Percentiles rank a stretch among this genome's conserved stretches.
Evolutionary conservation across 2,113 vertebrate species (phyloP).

Genomic region (Empidonax alnorum): DNA sequence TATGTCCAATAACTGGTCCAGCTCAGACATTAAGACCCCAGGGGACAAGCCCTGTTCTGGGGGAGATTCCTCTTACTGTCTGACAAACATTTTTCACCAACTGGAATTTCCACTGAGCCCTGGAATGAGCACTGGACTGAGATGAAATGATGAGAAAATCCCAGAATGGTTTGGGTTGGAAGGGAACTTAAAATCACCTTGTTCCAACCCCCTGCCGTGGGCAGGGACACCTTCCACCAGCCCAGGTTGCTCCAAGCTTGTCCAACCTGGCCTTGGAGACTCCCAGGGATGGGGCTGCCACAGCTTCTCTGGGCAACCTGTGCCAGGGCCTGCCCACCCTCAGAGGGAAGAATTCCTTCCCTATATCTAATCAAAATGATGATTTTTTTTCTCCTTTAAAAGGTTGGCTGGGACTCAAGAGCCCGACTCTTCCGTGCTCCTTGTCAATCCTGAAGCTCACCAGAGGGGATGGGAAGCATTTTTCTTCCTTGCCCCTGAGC

Average conservation of each 20-base stretch:
- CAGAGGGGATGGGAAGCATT: background rate
- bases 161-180: background rate
- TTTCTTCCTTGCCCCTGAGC: background rate
- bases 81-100: background rate
- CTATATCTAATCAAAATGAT: background rate
- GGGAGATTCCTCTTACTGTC: background rate
- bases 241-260: accelerated
- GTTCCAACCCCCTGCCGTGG: background rate
- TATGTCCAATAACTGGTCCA: background rate
- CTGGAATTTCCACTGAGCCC: background rate
- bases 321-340: background rate
- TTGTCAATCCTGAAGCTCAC: background rate
- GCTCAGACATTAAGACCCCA: background rate
- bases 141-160: background rate
- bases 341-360: background rate
- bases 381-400: background rate
- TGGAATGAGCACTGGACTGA: background rate
- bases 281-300: background rate
- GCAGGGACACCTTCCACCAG: background rate
- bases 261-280: background rate
- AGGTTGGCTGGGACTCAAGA: background rate
- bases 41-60: background rate
- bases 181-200: background rate
- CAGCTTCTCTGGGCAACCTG: background rate
- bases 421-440: background rate